A percentile compares a stretch with the other conserved stretches of the same genome.
Conservation (phyloP, 2,888 invertebrate genomes). For the Clistopyga incitator region DNA sequence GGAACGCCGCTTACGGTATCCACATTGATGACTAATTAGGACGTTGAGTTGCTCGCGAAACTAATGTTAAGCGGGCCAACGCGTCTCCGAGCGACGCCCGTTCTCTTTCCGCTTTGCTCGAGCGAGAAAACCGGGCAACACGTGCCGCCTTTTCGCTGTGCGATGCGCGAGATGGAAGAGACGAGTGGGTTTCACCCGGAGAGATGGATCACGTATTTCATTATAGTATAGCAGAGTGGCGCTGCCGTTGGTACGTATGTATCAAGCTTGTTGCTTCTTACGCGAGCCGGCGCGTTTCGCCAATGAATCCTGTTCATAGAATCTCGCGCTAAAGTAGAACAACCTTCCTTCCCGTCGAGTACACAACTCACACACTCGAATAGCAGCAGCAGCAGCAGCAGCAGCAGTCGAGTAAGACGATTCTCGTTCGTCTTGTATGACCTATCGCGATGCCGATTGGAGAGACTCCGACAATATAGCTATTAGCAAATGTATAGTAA, state of each 20-base stretch:
- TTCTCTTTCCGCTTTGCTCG: slow-evolving; percentile 21
- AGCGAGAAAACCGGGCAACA: slow-evolving; percentile 51
- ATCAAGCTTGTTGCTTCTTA: slow-evolving; percentile 63
- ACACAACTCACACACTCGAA: not conserved
- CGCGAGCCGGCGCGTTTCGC: slow-evolving; percentile 54
- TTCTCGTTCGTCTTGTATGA: slow-evolving; percentile 49
- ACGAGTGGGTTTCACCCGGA: slow-evolving; percentile 72
- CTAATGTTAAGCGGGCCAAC: slow-evolving; percentile 24
- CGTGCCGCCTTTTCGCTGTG: slow-evolving; percentile 54
- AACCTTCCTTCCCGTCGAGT: slow-evolving; percentile 60
- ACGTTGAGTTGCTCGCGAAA: not conserved
- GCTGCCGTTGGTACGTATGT: slow-evolving; percentile 54
- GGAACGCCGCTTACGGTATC: no score
- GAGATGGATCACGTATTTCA: slow-evolving; percentile 81
- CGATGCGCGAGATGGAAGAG: slow-evolving; percentile 19
- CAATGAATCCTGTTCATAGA: slow-evolving; percentile 65
- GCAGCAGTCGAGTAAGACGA: slow-evolving; percentile 15
- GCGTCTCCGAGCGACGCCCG: slow-evolving; percentile 41
- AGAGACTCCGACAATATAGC: slow-evolving; percentile 45
- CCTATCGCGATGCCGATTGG: slow-evolving; percentile 45
- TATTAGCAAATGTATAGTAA: slow-evolving; percentile 39
- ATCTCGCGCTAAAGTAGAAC: slow-evolving; percentile 67
- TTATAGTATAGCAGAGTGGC: slow-evolving; percentile 68
- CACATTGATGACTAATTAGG: no score
- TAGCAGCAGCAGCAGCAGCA: no score